Conservation (phyloP, 2,113 vertebrate species). For the Columba janthina region DNA sequence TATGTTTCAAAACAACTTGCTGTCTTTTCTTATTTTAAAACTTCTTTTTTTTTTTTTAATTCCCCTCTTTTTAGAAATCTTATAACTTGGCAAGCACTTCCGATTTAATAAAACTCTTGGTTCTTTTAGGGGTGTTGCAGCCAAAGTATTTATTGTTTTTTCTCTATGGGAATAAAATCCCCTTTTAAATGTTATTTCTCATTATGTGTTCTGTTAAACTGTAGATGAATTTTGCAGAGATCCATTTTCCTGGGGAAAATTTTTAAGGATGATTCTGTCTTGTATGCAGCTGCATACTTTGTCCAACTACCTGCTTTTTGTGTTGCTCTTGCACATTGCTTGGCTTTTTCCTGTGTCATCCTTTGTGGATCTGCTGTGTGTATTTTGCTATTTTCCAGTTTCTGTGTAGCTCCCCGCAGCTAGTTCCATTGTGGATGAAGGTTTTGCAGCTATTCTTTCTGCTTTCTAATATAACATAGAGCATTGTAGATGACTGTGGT, state of each 20-base stretch:
- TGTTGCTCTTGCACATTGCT: not conserved
- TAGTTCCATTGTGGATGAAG: not conserved
- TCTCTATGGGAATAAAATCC: not conserved
- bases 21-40: conserved; percentile 15
- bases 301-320: not conserved
- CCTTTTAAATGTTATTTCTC: not conserved
- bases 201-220: not conserved
- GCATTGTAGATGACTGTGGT: fast-evolving
- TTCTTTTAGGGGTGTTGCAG: not conserved
- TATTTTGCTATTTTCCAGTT: not conserved
- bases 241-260: not conserved
- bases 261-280: not conserved
- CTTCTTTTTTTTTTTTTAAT: not conserved
- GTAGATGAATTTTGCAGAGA: not conserved
- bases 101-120: not conserved
- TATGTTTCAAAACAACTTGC: conserved; percentile 39
- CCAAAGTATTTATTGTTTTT: not conserved
- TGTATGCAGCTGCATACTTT: not conserved
- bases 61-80: not conserved
- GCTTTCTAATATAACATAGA: not conserved
- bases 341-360: not conserved
- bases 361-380: not conserved
- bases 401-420: not conserved
- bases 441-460: not conserved
- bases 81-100: not conserved